Percentiles rank a stretch among this genome's conserved stretches.
These are phyloP conservation scores for Catharus minimus DNA, from an alignment of 2,113 vertebrate genomes.

Conservation along the genomic window DNA sequence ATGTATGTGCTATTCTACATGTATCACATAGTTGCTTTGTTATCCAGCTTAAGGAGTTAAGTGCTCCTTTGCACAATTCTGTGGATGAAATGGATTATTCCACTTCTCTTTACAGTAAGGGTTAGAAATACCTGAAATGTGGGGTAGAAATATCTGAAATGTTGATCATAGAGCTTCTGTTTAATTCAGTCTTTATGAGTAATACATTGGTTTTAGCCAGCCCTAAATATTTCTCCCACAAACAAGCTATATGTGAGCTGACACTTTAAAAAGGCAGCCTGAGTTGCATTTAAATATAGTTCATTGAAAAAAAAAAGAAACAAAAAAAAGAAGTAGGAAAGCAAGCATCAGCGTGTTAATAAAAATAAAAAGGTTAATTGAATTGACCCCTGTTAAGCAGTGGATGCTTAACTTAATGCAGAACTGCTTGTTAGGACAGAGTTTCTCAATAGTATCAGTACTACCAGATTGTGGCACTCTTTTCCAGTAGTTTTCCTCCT, in stretches of 20 bases:
- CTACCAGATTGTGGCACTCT: not conserved
- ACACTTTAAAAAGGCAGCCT: not conserved
- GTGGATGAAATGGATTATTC: not conserved
- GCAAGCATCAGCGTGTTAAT: not conserved
- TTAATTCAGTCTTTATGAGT: not conserved
- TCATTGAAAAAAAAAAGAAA: not conserved
- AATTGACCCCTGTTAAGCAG: not conserved
- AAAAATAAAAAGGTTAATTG: not conserved
- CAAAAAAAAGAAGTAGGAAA: not conserved
- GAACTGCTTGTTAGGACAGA: not conserved
- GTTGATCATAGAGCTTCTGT: not conserved
- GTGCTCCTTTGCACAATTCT: accelerated
- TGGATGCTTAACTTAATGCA: not conserved
- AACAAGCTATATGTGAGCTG: not conserved
- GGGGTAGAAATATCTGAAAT: not conserved
- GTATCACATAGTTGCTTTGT: not conserved
- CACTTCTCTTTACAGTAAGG: not conserved
- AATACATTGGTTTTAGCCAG: not conserved
- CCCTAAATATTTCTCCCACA: not conserved
- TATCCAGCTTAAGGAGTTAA: not conserved
- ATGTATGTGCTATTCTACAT: accelerated
- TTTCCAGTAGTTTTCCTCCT: not conserved
- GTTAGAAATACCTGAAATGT: not conserved
- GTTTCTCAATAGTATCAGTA: not conserved
- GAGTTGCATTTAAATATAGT: not conserved